Conservation (phyloP, 2,888 invertebrate genomes). For the Andrena marginata region DNA sequence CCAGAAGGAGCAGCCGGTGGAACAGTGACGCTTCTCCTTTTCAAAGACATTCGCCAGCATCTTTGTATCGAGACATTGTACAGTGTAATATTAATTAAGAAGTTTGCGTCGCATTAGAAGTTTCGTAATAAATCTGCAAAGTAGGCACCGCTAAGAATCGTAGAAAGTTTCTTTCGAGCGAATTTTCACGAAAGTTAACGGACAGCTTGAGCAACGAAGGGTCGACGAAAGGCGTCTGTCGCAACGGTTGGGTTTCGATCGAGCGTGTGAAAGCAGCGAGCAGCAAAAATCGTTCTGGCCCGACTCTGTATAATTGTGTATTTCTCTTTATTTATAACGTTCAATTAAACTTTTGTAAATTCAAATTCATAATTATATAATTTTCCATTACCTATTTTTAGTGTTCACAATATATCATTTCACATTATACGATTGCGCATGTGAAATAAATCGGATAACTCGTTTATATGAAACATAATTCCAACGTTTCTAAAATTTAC, state of each 20-base stretch:
- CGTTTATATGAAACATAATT: constrained; percentile 69
- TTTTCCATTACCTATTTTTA: constrained; percentile 68
- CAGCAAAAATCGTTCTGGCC: constrained; percentile 39
- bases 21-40: constrained; percentile 37
- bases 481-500: constrained; percentile 73
- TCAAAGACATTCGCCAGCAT: not conserved
- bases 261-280: not conserved
- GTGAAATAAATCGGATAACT: constrained; percentile 69
- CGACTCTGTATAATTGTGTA: constrained; percentile 68
- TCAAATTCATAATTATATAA: constrained; percentile 69
- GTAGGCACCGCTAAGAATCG: not conserved
- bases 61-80: constrained; percentile 17
- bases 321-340: constrained; percentile 71
- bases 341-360: constrained; percentile 73
- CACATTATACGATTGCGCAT: constrained; percentile 70
- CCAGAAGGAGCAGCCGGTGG: constrained; percentile 56
- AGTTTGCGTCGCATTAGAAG: not conserved
- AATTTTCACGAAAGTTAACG: too few species aligned
- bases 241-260: not conserved
- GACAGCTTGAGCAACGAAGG: too few species aligned
- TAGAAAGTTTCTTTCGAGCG: not conserved
- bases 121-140: not conserved
- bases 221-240: not conserved
- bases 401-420: constrained; percentile 68
- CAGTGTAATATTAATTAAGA: constrained; percentile 9